These are phyloP conservation scores for Argya squamiceps DNA, from an alignment of 2,797 vertebrate species.

Conservation along the genomic window DNA sequence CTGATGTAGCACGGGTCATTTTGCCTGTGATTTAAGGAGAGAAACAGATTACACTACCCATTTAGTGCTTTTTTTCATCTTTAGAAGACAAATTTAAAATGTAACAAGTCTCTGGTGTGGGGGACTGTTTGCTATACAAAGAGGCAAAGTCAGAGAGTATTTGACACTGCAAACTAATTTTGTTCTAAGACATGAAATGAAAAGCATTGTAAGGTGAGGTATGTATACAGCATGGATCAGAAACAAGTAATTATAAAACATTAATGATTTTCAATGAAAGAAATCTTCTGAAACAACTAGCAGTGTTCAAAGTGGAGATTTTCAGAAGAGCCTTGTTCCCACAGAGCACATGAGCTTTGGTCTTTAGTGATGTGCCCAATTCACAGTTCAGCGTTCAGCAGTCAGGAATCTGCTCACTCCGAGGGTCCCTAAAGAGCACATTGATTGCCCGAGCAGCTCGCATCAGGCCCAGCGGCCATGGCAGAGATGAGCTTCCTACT, in stretches of 20 bases:
- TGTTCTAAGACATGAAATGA: not conserved
- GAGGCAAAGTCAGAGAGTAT: not conserved
- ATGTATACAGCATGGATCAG: not conserved
- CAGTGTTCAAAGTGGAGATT: not conserved
- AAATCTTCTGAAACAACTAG: not conserved
- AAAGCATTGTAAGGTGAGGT: not conserved
- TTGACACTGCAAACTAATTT: not conserved
- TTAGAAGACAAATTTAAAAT: not conserved
- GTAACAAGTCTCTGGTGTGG: not conserved
- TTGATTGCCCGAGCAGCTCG: not conserved
- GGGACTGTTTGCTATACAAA: not conserved
- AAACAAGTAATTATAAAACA: not conserved
- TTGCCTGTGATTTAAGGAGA: not conserved
- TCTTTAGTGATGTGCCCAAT: not conserved
- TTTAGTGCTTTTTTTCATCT: not conserved
- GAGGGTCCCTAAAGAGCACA: fast-evolving
- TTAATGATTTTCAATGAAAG: not conserved
- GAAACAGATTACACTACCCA: not conserved
- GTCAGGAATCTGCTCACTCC: not conserved
- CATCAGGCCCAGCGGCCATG: not conserved
- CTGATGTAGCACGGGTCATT: not conserved
- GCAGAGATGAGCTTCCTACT: constrained; percentile 35
- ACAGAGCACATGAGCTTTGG: not conserved
- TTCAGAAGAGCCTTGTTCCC: not conserved
- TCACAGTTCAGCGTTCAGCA: not conserved